Percentiles rank a stretch among this genome's conserved stretches.
Evolutionary conservation across 2,797 vertebrate genomes (phyloP).

Genomic region (Cirrhinus mrigala): DNA sequence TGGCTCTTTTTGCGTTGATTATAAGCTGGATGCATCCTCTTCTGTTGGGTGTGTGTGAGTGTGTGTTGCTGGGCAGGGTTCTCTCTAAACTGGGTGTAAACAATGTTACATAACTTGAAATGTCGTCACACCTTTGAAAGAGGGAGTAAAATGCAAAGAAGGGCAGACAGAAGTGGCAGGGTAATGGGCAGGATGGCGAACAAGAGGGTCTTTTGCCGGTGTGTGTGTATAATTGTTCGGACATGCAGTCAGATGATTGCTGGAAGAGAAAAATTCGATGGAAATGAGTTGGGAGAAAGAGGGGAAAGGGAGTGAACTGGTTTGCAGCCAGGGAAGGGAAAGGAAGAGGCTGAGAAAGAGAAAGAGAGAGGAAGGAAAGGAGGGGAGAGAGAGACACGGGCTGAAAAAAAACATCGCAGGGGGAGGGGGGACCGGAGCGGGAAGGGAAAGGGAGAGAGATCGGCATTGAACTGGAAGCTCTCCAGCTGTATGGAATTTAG

Average conservation of each 20-base stretch:
- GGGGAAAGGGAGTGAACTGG: slow-evolving; percentile 54
- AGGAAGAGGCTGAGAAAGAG: slow-evolving; percentile 40
- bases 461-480: slow-evolving; percentile 64
- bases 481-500: slow-evolving; percentile 62
- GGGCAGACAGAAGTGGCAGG: slow-evolving; percentile 11
- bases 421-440: slow-evolving; percentile 47
- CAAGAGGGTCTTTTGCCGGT: slow-evolving; percentile 30
- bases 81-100: slow-evolving; percentile 75
- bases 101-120: slow-evolving; percentile 75
- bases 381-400: slow-evolving; percentile 50
- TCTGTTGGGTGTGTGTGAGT: slow-evolving; percentile 53
- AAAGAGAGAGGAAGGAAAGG: slow-evolving; percentile 57
- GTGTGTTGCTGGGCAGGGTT: slow-evolving; percentile 76
- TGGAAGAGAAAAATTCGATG: slow-evolving; percentile 20
- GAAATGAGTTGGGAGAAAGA: slow-evolving; percentile 32
- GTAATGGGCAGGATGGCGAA: slow-evolving; percentile 21
- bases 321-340: slow-evolving; percentile 52
- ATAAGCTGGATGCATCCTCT: slow-evolving; percentile 67
- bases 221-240: slow-evolving; percentile 23
- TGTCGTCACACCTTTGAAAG: slow-evolving; percentile 68
- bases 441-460: slow-evolving; percentile 44
- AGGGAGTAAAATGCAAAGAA: slow-evolving; percentile 42
- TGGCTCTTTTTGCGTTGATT: slow-evolving; percentile 48
- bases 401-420: slow-evolving; percentile 45
- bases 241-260: slow-evolving; percentile 11